Evolutionary conservation across 2,888 invertebrate genomes (phyloP).

Genomic region (Acanthosepion lycidas): DNA sequence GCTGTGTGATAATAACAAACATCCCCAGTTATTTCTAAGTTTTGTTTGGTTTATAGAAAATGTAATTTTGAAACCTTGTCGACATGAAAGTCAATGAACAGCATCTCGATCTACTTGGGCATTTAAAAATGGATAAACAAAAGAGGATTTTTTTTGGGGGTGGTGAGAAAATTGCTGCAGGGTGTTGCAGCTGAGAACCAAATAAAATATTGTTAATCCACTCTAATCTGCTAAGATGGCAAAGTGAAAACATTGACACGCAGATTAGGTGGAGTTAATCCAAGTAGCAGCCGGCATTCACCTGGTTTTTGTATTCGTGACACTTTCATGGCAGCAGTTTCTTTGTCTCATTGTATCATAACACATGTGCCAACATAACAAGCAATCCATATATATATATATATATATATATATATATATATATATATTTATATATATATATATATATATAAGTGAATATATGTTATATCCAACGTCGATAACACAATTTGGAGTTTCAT

Average conservation of each 20-base stretch:
- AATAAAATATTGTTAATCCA: background rate
- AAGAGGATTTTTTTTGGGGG: background rate
- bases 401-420: too few relatives aligned
- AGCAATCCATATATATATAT: too few relatives aligned
- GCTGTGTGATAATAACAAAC: too few relatives aligned
- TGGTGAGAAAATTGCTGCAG: conserved; percentile 33
- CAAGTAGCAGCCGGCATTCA: conserved; percentile 3
- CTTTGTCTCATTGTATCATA: background rate
- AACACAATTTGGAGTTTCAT: too few relatives aligned
- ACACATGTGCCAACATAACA: too few relatives aligned
- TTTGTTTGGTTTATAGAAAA: too few relatives aligned
- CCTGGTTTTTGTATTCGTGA: background rate
- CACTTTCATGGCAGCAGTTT: background rate
- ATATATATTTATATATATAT: too few relatives aligned
- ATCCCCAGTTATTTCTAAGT: too few relatives aligned
- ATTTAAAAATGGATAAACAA: background rate
- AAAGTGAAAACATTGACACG: conserved; percentile 33
- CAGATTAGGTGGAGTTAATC: background rate
- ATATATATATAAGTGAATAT: too few relatives aligned
- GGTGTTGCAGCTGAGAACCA: background rate
- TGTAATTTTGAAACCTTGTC: background rate
- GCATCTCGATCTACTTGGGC: background rate
- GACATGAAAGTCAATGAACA: background rate
- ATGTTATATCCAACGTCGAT: too few relatives aligned
- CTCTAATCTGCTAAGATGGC: background rate